Conservation (phyloP, 2,888 invertebrate species). For the Heterodera filipjevi region DNA sequence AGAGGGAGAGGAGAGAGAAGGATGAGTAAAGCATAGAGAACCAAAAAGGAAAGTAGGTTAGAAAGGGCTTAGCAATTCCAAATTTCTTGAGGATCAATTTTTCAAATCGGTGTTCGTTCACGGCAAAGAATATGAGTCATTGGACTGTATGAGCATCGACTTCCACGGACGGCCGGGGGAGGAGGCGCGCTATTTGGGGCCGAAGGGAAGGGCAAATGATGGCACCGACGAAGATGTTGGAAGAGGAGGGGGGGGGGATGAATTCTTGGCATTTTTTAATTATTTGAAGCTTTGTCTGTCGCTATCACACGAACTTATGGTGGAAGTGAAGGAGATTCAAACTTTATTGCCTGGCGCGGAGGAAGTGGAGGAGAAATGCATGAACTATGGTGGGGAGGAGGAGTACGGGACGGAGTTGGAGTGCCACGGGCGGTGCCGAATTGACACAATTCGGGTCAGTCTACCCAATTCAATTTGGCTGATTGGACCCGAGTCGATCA, state of each 20-base stretch:
- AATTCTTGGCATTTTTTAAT: neutral
- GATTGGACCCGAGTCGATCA: neutral
- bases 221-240: conserved; percentile 54
- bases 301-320: conserved; percentile 55
- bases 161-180: conserved; percentile 58
- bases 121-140: conserved; percentile 44
- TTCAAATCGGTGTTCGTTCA: conserved; percentile 58
- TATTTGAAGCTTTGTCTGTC: conserved; percentile 54
- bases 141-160: conserved; percentile 61
- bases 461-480: neutral
- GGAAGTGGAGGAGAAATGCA: conserved; percentile 54
- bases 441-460: conserved; percentile 56
- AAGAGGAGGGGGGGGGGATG: neutral
- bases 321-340: conserved; percentile 56
- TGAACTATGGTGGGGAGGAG: conserved; percentile 48
- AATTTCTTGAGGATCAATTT: conserved; percentile 51
- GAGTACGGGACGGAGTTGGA: conserved; percentile 57
- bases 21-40: too few relatives aligned
- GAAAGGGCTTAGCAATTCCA: neutral
- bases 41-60: too few relatives aligned
- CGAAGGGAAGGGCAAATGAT: conserved; percentile 59
- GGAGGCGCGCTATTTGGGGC: conserved; percentile 59
- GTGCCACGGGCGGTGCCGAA: conserved; percentile 56
- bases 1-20: too few relatives aligned
- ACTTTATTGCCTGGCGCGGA: conserved; percentile 58